A percentile compares a stretch with the other conserved stretches of the same genome.
Evolutionary conservation across 1,140 invertebrate species (phyloP).

Genomic region (Euura saliciscinereae): DNA sequence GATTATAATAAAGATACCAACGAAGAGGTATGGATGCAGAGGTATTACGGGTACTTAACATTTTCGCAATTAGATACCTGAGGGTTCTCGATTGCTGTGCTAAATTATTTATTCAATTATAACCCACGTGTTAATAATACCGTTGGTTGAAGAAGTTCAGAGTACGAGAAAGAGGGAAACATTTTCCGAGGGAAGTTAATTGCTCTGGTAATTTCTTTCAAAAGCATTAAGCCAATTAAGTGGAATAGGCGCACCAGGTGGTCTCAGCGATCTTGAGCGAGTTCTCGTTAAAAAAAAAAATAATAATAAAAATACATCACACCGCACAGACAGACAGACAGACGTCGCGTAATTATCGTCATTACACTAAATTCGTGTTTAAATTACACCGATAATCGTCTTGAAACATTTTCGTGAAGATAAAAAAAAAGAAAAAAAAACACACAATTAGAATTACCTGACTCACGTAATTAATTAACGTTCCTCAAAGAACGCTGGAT

Average conservation of each 20-base stretch:
- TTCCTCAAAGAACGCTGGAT: too few species aligned
- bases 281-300: neutral
- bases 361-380: neutral
- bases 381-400: neutral
- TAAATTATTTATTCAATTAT: neutral
- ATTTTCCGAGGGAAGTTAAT: neutral
- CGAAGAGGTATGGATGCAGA: too few species aligned
- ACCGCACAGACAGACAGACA: neutral
- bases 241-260: neutral
- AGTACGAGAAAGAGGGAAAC: too few species aligned
- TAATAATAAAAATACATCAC: neutral
- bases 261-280: neutral
- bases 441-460: too few species aligned
- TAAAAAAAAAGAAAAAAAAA: too few species aligned
- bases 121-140: neutral
- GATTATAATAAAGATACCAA: too few species aligned
- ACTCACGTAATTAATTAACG: too few species aligned
- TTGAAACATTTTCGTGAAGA: too few species aligned
- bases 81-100: too few species aligned
- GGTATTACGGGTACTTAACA: too few species aligned
- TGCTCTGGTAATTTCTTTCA: neutral
- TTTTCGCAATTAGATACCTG: too few species aligned
- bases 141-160: too few species aligned
- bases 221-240: slow-evolving; percentile 3
- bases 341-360: neutral